These are phyloP conservation scores for Paramuricea clavata DNA, from an alignment of 92 coral and sea anemone genomes.

Conservation along the genomic window DNA sequence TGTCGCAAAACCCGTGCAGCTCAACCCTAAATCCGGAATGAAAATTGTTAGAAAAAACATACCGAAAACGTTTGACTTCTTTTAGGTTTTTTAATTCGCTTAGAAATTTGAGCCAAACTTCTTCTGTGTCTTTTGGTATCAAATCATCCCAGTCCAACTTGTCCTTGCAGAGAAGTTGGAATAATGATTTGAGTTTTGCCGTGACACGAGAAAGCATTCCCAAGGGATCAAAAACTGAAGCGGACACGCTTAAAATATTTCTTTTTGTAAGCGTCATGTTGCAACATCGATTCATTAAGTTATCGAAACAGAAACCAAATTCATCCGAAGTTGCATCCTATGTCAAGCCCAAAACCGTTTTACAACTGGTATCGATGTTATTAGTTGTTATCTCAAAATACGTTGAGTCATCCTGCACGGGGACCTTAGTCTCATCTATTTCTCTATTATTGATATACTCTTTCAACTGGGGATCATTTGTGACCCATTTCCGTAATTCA, in stretches of 20 bases:
- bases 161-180: background rate
- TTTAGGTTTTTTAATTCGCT: too few species aligned
- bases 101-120: too few species aligned
- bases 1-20: constrained; percentile 34
- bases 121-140: too few species aligned
- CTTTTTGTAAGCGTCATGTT: background rate
- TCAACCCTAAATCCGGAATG: background rate
- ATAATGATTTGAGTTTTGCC: constrained; percentile 13
- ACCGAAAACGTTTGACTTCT: too few species aligned
- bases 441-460: background rate
- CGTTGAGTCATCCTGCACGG: background rate
- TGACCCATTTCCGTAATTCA: constrained; percentile 34
- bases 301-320: background rate
- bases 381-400: background rate
- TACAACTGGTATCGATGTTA: background rate
- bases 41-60: too few species aligned
- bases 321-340: constrained; percentile 10
- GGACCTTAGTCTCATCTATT: background rate
- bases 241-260: constrained; percentile 17
- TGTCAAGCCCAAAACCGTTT: background rate
- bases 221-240: constrained; percentile 27
- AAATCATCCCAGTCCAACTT: too few species aligned
- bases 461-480: background rate
- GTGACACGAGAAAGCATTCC: constrained; percentile 33
- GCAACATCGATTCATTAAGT: background rate